A percentile compares a stretch with the other conserved stretches of the same genome.
Evolutionary conservation across 2,797 vertebrate species (phyloP).

Genomic region (Tolypeutes matacus): DNA sequence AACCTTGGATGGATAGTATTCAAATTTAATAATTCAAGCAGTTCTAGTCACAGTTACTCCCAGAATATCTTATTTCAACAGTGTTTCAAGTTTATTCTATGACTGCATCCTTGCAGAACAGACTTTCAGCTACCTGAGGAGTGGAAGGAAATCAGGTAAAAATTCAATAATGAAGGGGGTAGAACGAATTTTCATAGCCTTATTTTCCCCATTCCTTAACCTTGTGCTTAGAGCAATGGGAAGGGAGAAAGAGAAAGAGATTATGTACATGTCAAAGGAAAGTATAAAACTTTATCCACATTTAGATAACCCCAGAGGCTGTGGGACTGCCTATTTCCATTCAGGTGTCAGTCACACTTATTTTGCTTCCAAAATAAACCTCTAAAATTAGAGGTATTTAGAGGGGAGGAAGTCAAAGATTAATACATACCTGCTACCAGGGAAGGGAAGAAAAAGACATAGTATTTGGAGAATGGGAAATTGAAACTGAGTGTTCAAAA

Average conservation of each 20-base stretch:
- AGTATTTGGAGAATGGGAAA: neutral
- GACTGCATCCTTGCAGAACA: slow-evolving; percentile 83
- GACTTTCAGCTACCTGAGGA: slow-evolving; percentile 83
- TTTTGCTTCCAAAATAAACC: slow-evolving; percentile 64
- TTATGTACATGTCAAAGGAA: slow-evolving; percentile 62
- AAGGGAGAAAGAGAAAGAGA: slow-evolving; percentile 70
- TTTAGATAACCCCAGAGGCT: slow-evolving; percentile 55
- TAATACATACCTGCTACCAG: slow-evolving; percentile 30
- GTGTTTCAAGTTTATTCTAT: slow-evolving; percentile 82
- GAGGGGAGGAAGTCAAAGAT: slow-evolving; percentile 8
- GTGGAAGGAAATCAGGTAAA: slow-evolving; percentile 86
- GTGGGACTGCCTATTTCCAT: slow-evolving; percentile 34
- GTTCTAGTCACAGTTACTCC: slow-evolving; percentile 82
- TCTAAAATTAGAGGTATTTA: slow-evolving; percentile 43
- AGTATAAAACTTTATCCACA: slow-evolving; percentile 59
- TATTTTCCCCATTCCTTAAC: slow-evolving; percentile 83
- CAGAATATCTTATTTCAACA: slow-evolving; percentile 81
- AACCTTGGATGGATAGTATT: slow-evolving; percentile 44
- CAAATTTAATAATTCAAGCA: slow-evolving; percentile 81
- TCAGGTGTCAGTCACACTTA: slow-evolving; percentile 46
- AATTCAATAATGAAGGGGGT: slow-evolving; percentile 86
- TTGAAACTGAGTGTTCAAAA: neutral
- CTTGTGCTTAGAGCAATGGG: slow-evolving; percentile 71
- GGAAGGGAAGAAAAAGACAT: neutral
- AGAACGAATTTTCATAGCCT: slow-evolving; percentile 84